Conservation (phyloP, 2,113 vertebrate genomes). For the Alligator sinensis region DNA sequence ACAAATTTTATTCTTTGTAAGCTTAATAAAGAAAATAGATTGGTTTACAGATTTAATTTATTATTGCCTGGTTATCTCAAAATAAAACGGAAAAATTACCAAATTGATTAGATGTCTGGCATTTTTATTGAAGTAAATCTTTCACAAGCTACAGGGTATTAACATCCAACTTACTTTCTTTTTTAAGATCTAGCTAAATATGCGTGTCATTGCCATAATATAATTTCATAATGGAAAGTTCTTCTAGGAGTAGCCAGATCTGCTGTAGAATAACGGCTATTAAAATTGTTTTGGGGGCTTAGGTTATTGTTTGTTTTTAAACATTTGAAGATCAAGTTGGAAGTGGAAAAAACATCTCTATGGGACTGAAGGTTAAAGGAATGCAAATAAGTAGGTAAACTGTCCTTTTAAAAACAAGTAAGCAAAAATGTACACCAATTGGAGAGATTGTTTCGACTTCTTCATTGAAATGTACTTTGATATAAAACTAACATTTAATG, state of each 20-base stretch:
- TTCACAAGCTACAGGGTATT: not conserved
- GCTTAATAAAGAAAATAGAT: not conserved
- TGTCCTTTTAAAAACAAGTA: not conserved
- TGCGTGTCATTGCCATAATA: not conserved
- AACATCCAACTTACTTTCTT: not conserved
- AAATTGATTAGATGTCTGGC: not conserved
- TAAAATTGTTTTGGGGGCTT: not conserved
- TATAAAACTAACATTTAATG: not conserved
- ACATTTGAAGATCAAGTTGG: not conserved
- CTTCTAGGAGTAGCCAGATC: not conserved
- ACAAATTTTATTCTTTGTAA: not conserved
- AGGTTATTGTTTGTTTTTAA: not conserved
- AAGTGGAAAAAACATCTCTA: not conserved
- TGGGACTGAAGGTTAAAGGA: not conserved
- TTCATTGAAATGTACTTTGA: not conserved
- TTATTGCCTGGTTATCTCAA: constrained; percentile 19
- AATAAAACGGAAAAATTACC: constrained; percentile 28
- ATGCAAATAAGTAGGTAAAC: not conserved
- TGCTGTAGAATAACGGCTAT: not conserved
- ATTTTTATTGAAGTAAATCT: not conserved
- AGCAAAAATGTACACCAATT: not conserved
- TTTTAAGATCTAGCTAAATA: not conserved
- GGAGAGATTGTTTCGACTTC: not conserved
- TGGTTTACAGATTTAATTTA: constrained; percentile 25
- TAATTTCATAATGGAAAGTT: not conserved